phyloP scores from a whole-genome alignment of 2,113 vertebrate genomes.

The Pardalotus punctatus region DNA sequence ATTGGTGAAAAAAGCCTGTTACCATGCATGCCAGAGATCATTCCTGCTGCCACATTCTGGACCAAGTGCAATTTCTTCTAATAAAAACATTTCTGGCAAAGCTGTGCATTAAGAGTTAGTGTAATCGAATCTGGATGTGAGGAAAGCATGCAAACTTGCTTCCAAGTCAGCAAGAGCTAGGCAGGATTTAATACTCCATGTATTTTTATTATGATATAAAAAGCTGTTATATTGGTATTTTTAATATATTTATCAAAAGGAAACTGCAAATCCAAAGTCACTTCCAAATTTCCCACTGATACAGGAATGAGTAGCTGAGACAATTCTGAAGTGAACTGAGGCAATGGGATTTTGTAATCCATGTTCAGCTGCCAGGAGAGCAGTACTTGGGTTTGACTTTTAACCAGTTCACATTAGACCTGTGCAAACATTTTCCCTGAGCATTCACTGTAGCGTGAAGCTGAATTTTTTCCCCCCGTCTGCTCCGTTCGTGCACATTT shows the following conservation, averaged over 20 bases:
- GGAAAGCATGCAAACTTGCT: slow-evolving; percentile 66
- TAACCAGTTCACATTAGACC: slow-evolving; percentile 51
- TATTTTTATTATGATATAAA: slow-evolving; percentile 74
- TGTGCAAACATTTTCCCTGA: slow-evolving; percentile 22
- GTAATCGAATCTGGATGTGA: slow-evolving; percentile 72
- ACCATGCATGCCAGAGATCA: slow-evolving; percentile 60
- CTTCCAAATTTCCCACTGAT: slow-evolving; percentile 56
- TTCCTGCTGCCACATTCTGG: slow-evolving; percentile 68
- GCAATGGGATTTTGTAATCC: slow-evolving; percentile 28
- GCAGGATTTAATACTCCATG: slow-evolving; percentile 66
- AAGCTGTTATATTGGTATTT: slow-evolving; percentile 58
- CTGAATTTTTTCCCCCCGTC: not conserved
- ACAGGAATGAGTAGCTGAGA: slow-evolving; percentile 50
- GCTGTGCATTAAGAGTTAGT: slow-evolving; percentile 43
- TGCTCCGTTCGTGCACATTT: not conserved
- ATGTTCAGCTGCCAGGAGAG: slow-evolving; percentile 26
- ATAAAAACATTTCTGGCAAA: slow-evolving; percentile 69
- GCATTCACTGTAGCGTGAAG: not conserved
- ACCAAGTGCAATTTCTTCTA: slow-evolving; percentile 61
- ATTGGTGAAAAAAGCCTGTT: slow-evolving; percentile 43
- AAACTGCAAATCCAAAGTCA: slow-evolving; percentile 26
- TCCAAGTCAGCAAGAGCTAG: slow-evolving; percentile 73
- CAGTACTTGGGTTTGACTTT: slow-evolving; percentile 1
- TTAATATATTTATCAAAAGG: slow-evolving; percentile 61
- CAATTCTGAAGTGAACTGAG: slow-evolving; percentile 14